Evolutionary conservation across 1,140 invertebrate species (phyloP), one percentile per base, ranked within the genome.

Genomic region (Aphelenchoides besseyi): DNA sequence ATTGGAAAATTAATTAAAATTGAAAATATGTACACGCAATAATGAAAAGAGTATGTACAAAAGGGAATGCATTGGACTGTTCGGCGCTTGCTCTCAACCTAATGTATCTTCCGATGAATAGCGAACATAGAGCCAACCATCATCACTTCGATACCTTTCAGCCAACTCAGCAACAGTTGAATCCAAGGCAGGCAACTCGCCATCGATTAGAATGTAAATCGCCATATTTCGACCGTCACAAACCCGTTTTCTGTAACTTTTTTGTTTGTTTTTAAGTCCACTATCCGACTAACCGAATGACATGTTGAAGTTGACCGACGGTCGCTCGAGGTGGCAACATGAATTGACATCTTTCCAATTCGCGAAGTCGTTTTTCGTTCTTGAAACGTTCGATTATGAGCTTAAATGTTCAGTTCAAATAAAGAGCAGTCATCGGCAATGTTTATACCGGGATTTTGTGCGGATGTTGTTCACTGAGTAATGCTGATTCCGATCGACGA

Each of bases 331-430:
- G 59, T 16, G 59, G 59, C 59, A 61, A 36, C n/a, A 61, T n/a
- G 59, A 61, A 61, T n/a, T 61, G 59, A n/a, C 30, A 18, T n/a
- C 30, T 28, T 16, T 28, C 26, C 59, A 61, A 18, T 28, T 28
- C 59, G 41, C 26, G 59, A n/a, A 61, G 30, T 26, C 30, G 1
- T 36, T 61, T 61, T 26, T 61, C 59, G 26, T 16, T 29, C 18
- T 28, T 61, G 30, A 61, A 61, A 2, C 59, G 59, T 36, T 61
- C 59, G 59, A 61, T 61, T 16, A 61, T 61, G 16, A 61, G n/a
- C n/a, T n/a, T n/a, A n/a, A n/a, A n/a, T n/a, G 30, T 26, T 61
- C 16, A 30, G 30, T 26, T 61, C 16, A 30, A 61, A 1, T 28
- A 30, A 29, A 61, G 30, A 30, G 59, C 18, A 61, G 30, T 61